phyloP scores from a whole-genome alignment of 2,797 vertebrate species.

The Picus viridis region DNA sequence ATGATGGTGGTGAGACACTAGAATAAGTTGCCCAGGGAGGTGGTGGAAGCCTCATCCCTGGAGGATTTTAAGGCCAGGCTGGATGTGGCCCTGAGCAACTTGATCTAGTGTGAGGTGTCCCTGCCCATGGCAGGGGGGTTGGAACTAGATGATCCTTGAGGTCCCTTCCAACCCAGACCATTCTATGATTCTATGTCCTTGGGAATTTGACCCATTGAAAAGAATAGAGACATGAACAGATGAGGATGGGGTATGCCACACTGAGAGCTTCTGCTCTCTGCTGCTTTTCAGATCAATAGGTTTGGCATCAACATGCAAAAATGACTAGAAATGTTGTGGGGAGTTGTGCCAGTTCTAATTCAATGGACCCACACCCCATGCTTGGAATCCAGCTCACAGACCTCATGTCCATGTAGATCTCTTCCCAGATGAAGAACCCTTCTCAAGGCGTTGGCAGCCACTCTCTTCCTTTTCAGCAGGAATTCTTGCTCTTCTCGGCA shows the following conservation, averaged over 20 bases:
- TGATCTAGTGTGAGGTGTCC: too few species aligned
- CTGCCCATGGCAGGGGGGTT: too few species aligned
- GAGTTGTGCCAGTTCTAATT: not conserved
- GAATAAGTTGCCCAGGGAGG: too few species aligned
- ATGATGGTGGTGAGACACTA: too few species aligned
- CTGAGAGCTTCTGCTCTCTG: not conserved
- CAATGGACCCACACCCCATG: not conserved
- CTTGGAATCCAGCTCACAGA: slow-evolving; percentile 45
- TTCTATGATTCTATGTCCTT: not conserved
- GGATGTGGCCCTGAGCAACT: too few species aligned
- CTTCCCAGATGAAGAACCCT: slow-evolving; percentile 75
- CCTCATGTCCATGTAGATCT: slow-evolving; percentile 77
- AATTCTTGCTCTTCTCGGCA: slow-evolving; percentile 82
- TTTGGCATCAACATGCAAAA: not conserved
- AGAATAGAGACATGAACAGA: not conserved
- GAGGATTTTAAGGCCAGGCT: too few species aligned
- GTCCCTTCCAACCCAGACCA: too few species aligned
- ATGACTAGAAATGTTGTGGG: not conserved
- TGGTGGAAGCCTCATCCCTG: too few species aligned
- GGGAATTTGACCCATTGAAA: not conserved
- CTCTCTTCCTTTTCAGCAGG: slow-evolving; percentile 79
- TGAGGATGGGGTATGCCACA: not conserved
- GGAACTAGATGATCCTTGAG: too few species aligned
- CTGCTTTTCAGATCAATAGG: not conserved
- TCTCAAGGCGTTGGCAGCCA: slow-evolving; percentile 79